These are phyloP conservation scores for Cherax destructor DNA, from an alignment of 1,140 invertebrate genomes.

Conservation along the genomic window DNA sequence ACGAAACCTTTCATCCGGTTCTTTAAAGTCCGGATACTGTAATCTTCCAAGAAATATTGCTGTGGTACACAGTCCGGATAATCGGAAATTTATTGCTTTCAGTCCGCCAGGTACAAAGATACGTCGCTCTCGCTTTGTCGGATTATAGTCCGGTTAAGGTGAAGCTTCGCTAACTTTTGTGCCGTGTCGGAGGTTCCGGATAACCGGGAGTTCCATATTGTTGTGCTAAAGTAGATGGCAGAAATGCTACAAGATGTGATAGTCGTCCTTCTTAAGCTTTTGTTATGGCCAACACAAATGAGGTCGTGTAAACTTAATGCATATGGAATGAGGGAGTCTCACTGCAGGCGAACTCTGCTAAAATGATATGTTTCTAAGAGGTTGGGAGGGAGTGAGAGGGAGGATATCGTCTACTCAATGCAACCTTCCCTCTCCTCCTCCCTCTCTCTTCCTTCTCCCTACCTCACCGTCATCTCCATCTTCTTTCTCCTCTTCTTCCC, in stretches of 20 bases:
- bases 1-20: not conserved
- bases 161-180: not conserved
- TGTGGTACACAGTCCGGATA: not conserved
- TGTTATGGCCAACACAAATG: conserved; percentile 62
- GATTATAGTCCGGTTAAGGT: conserved; percentile 8
- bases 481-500: not conserved
- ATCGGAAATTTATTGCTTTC: not conserved
- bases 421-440: not conserved
- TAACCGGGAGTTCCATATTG: conserved; percentile 8
- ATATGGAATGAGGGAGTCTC: conserved; percentile 63
- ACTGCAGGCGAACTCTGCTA: conserved; percentile 58
- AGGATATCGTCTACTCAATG: not conserved
- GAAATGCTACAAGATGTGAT: conserved; percentile 18
- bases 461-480: not conserved
- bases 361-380: conserved; percentile 61
- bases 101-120: not conserved
- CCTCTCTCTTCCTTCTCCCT: not conserved
- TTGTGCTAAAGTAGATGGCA: conserved; percentile 14
- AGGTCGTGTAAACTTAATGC: conserved; percentile 68
- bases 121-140: not conserved
- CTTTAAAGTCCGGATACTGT: not conserved
- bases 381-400: conserved; percentile 15
- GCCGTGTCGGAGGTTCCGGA: not conserved
- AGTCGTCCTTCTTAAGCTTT: conserved; percentile 43
- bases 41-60: not conserved